Evolutionary conservation across 1,140 invertebrate species (phyloP).

Genomic region (Paracyclopina nana): DNA sequence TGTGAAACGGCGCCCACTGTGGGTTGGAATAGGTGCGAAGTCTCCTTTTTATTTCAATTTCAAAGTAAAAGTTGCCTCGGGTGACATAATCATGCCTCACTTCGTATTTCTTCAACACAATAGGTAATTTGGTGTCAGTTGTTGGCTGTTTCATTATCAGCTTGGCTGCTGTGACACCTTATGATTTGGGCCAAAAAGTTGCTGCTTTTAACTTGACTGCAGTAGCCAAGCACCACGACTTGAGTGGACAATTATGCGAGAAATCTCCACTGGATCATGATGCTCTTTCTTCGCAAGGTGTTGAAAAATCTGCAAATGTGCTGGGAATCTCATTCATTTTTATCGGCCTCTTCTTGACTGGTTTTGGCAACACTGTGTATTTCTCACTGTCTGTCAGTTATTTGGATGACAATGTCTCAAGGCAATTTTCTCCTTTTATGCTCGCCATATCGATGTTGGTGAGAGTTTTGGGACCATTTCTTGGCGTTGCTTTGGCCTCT

Average conservation of each 20-base stretch:
- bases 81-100: too few species aligned
- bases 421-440: conserved; percentile 8
- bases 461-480: conserved; percentile 9
- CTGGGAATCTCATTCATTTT: conserved; percentile 11
- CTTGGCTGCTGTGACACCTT: neutral
- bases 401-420: conserved; percentile 12
- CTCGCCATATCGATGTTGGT: neutral
- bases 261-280: neutral
- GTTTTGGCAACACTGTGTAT: conserved; percentile 9
- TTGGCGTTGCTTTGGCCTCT: conserved; percentile 4
- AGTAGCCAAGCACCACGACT: neutral
- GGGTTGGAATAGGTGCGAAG: neutral
- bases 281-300: neutral
- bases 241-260: neutral
- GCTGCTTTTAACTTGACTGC: too few species aligned
- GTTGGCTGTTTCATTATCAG: neutral
- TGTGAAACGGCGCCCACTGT: neutral
- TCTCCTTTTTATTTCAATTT: too few species aligned
- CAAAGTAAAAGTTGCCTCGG: too few species aligned
- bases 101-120: too few species aligned
- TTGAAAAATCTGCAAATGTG: neutral
- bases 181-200: neutral
- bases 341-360: conserved; percentile 8
- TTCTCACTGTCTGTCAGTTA: conserved; percentile 5
- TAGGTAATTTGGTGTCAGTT: too few species aligned